Evolutionary conservation across 1,140 invertebrate species (phyloP).

Genomic region (Cydia pomonella): DNA sequence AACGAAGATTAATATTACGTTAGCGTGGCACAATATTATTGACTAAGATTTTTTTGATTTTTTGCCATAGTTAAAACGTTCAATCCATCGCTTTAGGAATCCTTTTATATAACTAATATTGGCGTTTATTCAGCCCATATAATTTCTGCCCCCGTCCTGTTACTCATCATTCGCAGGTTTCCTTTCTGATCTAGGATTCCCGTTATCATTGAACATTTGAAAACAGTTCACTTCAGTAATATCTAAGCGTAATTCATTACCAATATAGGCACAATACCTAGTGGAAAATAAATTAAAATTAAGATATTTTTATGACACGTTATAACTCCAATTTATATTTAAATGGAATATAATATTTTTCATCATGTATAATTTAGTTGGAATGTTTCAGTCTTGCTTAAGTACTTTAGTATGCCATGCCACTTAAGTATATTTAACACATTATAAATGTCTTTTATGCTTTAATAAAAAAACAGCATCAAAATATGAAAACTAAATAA

Average conservation of each 20-base stretch:
- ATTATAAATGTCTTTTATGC: slow-evolving; percentile 17
- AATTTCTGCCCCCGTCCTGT: background rate
- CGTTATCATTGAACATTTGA: background rate
- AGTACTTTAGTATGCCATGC: slow-evolving; percentile 56
- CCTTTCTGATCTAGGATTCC: slow-evolving; percentile 28
- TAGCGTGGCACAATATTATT: slow-evolving; percentile 27
- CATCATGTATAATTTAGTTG: slow-evolving; percentile 38
- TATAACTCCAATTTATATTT: slow-evolving; percentile 28
- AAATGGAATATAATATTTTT: slow-evolving; percentile 23
- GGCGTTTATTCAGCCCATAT: background rate
- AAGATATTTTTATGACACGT: slow-evolving; percentile 22
- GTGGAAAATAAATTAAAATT: slow-evolving; percentile 28
- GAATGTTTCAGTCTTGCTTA: slow-evolving; percentile 74
- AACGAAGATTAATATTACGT: slow-evolving; percentile 16
- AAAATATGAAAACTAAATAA: slow-evolving; percentile 33
- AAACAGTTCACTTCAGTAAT: background rate
- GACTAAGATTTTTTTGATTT: slow-evolving; percentile 2
- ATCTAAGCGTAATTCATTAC: slow-evolving; percentile 29
- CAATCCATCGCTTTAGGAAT: slow-evolving; percentile 3
- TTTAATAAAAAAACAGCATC: slow-evolving; percentile 7
- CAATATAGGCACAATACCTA: slow-evolving; percentile 29
- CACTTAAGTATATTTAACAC: slow-evolving; percentile 14
- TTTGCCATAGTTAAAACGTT: slow-evolving; percentile 17
- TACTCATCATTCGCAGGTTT: background rate
- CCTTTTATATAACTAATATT: slow-evolving; percentile 6